Base-by-base conservation (phyloP, 2,797 vertebrate species). In the Lycodopsis pacificus region DNA sequence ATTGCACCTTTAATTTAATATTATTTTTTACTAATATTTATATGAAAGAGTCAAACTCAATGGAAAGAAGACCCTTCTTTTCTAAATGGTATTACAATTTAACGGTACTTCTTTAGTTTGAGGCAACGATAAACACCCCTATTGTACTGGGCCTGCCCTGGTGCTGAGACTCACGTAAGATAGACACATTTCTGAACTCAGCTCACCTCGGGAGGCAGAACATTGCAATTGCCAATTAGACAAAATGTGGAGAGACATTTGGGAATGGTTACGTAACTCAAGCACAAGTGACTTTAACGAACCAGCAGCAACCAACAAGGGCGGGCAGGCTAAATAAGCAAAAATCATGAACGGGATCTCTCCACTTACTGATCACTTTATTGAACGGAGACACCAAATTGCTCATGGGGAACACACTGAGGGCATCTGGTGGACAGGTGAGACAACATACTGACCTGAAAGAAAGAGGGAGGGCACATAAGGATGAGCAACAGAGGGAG, bases 401-500 rank as follows among this genome's bases (percentile, higher is more conserved):
- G 12, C 36, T 81, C 14, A 44, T 36, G n/a, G 62, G 54, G 82
- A 77, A 75, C 74, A 80, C 82, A 82, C 71, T 80, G 69, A 59
- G 83, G 86, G 73, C 86, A 84, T 85, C 86, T 90, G 77, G 81
- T 91, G 87, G 85, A 87, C 86, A 92, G 85, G 88, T 86, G 78
- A 27, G 14, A 83, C 56, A 86, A 48, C 54, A 67, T 74, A 62
- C 27, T 59, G 65, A 62, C 53, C 19, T 25, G 65, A 51, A 46
- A 49, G 15, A 71, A 46, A 42, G 25, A 58, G 25, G 34, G 44
- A 44, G 22, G 7, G 13, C n/a, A 25, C 22, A 20, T 12, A n/a
- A 11, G 46, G 62, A 56, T 1, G 9, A 8, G 61, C 25, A 73
- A 71, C n/a, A 74, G 7, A 59, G 32, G 27, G 22, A 32, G 30